Percentiles rank a stretch among this genome's conserved stretches.
Conservation (phyloP, 2,797 vertebrate genomes). For the Meriones psammophilus region DNA sequence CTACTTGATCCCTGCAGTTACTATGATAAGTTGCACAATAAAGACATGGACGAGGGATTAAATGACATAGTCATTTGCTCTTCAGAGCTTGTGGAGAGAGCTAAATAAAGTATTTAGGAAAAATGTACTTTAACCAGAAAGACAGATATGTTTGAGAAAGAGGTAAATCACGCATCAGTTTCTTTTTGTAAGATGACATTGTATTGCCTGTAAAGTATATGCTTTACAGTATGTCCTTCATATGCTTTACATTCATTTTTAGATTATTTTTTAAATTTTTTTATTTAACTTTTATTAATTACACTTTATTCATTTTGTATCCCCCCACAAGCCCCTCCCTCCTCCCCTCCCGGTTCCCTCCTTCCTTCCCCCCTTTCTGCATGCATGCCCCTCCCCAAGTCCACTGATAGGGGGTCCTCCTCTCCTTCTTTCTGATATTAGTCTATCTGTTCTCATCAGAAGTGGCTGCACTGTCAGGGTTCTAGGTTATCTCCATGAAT, state of each 20-base stretch:
- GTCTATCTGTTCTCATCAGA: too few species aligned
- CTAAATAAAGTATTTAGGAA: conserved; percentile 31
- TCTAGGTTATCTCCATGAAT: too few species aligned
- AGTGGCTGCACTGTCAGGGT: too few species aligned
- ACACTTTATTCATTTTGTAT: too few species aligned
- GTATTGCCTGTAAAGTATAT: neutral
- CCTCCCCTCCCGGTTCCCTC: too few species aligned
- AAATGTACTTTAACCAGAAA: conserved; percentile 31
- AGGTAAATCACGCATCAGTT: neutral
- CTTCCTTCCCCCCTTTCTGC: too few species aligned
- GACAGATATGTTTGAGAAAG: neutral
- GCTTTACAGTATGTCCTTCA: neutral
- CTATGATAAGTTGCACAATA: neutral
- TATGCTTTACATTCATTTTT: neutral
- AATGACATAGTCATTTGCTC: neutral
- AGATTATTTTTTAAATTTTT: neutral
- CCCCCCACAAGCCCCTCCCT: too few species aligned
- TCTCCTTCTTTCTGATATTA: too few species aligned
- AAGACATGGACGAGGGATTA: neutral
- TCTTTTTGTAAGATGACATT: neutral
- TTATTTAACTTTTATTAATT: too few species aligned
- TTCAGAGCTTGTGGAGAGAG: neutral
- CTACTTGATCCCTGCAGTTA: neutral
- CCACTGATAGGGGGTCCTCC: too few species aligned
- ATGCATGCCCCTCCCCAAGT: too few species aligned